Evolutionary conservation across 2,113 vertebrate genomes (phyloP).

Genomic region (Pluvianellus socialis): DNA sequence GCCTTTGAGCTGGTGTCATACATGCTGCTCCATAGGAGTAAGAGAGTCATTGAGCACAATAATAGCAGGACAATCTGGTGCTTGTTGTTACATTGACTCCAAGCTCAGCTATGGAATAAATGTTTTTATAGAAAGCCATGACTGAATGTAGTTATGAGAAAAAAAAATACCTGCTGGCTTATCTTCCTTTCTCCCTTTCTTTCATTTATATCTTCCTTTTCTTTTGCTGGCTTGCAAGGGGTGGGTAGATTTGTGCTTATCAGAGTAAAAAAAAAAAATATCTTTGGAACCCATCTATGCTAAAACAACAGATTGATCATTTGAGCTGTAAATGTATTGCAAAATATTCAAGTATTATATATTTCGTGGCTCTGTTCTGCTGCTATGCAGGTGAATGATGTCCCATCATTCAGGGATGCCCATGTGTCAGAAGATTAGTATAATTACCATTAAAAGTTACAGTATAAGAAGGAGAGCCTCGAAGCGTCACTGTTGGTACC

Average conservation of each 20-base stretch:
- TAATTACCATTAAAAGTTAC: neutral
- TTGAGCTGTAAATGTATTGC: neutral
- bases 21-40: neutral
- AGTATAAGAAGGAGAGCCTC: neutral
- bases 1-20: neutral
- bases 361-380: neutral
- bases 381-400: neutral
- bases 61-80: neutral
- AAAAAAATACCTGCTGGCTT: neutral
- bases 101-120: neutral
- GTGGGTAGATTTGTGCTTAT: conserved; percentile 19
- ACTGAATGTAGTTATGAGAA: conserved; percentile 25
- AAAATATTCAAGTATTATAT: neutral
- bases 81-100: neutral
- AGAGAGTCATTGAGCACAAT: neutral
- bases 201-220: neutral
- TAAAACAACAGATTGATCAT: neutral
- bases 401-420: neutral
- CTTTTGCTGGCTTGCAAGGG: neutral
- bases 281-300: neutral
- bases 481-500: neutral
- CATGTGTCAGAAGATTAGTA: neutral
- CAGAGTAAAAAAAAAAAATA: conserved; percentile 1
- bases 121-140: neutral
- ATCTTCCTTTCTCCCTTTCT: neutral